phyloP scores from a whole-genome alignment of 2,113 vertebrate species.

The Gallinago media region DNA sequence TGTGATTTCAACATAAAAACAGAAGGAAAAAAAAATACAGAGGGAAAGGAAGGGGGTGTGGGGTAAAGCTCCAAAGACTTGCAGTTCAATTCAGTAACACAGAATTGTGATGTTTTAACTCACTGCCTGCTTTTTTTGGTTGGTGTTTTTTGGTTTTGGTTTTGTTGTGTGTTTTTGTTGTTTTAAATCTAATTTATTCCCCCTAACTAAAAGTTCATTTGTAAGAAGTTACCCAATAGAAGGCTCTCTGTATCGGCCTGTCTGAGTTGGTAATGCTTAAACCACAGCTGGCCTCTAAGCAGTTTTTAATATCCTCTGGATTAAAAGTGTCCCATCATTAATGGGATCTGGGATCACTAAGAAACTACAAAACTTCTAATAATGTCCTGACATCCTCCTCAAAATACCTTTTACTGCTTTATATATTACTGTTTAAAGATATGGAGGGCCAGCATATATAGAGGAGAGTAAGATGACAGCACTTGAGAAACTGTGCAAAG shows the following conservation, averaged over 20 bases:
- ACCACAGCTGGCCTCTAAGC: background rate
- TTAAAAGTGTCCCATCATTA: background rate
- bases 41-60: background rate
- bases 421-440: background rate
- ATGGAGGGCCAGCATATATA: background rate
- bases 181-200: background rate
- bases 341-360: background rate
- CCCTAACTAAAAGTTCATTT: background rate
- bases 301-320: background rate
- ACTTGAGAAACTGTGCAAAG: background rate
- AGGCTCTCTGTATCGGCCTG: background rate
- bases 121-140: background rate
- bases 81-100: slow-evolving; percentile 27
- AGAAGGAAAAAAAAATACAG: slow-evolving; percentile 19
- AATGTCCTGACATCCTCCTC: accelerated
- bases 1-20: slow-evolving; percentile 72
- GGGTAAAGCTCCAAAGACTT: slow-evolving; percentile 3
- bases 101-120: slow-evolving; percentile 26
- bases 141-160: no score
- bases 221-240: background rate
- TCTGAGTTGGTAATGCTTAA: background rate
- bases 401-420: background rate
- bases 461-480: background rate
- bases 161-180: background rate
- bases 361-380: background rate